A percentile compares a stretch with the other conserved stretches of the same genome.
These are phyloP conservation scores for Graphium colonna DNA, from an alignment of 2,888 invertebrate species.

Conservation along the genomic window DNA sequence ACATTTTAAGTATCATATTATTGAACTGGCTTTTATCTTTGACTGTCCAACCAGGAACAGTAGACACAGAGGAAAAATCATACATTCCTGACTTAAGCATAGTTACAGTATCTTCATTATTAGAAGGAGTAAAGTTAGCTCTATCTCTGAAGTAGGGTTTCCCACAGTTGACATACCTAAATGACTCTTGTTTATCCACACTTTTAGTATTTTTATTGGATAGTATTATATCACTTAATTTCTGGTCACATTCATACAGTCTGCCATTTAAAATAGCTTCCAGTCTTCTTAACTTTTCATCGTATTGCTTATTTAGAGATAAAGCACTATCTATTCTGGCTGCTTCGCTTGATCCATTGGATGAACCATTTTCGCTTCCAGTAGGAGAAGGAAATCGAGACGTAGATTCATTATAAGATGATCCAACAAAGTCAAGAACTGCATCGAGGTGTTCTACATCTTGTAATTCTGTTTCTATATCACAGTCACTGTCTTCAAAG, in stretches of 20 bases:
- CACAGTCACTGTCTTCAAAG: constrained; percentile 32
- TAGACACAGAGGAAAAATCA: constrained; percentile 67
- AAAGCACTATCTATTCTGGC: constrained; percentile 47
- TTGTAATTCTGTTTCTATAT: constrained; percentile 41
- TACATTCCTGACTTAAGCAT: constrained; percentile 55
- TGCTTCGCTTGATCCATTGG: constrained; percentile 30
- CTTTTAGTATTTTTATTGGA: constrained; percentile 27
- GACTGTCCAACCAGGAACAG: constrained; percentile 76
- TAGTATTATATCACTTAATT: constrained; percentile 38
- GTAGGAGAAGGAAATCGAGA: constrained; percentile 26
- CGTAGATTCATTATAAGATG: constrained; percentile 24
- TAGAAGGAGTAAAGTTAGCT: constrained; percentile 68
- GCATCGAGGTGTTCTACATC: constrained; percentile 40
- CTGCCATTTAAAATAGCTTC: constrained; percentile 47
- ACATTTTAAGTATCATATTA: constrained; percentile 63
- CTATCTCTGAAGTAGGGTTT: constrained; percentile 85
- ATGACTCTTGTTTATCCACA: constrained; percentile 32
- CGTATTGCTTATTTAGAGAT: constrained; percentile 56
- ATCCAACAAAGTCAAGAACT: constrained; percentile 37
- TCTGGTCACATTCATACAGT: constrained; percentile 53
- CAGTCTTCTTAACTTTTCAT: constrained; percentile 49
- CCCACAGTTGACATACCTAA: constrained; percentile 62
- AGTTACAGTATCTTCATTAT: constrained; percentile 80
- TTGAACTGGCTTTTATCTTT: constrained; percentile 79
- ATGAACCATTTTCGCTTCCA: constrained; percentile 19